Evolutionary conservation across 2,797 vertebrate genomes (phyloP).

Genomic region (Tokudaia muenninki): DNA sequence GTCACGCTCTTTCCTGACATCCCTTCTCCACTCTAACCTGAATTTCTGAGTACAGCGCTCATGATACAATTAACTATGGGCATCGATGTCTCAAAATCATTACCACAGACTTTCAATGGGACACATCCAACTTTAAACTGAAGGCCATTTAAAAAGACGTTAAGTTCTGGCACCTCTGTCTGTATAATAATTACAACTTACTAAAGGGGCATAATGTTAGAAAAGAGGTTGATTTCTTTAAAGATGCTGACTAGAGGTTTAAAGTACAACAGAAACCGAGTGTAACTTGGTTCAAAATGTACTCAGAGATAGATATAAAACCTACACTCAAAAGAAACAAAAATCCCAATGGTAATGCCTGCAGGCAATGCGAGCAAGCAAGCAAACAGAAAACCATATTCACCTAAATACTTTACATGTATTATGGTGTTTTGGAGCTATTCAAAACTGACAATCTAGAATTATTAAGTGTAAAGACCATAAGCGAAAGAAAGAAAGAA

Average conservation of each 20-base stretch:
- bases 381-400: not conserved
- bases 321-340: slow-evolving; percentile 23
- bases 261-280: not conserved
- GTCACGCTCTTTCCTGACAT: not conserved
- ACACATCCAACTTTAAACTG: slow-evolving; percentile 77
- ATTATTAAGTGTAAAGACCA: not conserved
- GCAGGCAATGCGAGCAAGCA: not conserved
- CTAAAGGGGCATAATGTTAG: slow-evolving; percentile 70
- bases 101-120: slow-evolving; percentile 71
- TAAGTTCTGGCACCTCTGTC: slow-evolving; percentile 67
- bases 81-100: slow-evolving; percentile 57
- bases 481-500: not conserved
- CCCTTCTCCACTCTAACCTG: slow-evolving; percentile 54
- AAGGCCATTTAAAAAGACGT: slow-evolving; percentile 73
- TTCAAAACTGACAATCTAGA: not conserved
- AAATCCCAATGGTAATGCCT: slow-evolving; percentile 39
- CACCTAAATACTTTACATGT: not conserved
- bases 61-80: slow-evolving; percentile 51
- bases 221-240: slow-evolving; percentile 64
- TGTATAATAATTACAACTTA: slow-evolving; percentile 75
- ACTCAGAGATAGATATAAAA: slow-evolving; percentile 59
- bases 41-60: slow-evolving; percentile 65
- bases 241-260: slow-evolving; percentile 50
- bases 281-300: slow-evolving; percentile 68
- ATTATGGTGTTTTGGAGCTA: not conserved